phyloP scores from a whole-genome alignment of 2,113 vertebrate species.

The Ardeotis arabs region DNA sequence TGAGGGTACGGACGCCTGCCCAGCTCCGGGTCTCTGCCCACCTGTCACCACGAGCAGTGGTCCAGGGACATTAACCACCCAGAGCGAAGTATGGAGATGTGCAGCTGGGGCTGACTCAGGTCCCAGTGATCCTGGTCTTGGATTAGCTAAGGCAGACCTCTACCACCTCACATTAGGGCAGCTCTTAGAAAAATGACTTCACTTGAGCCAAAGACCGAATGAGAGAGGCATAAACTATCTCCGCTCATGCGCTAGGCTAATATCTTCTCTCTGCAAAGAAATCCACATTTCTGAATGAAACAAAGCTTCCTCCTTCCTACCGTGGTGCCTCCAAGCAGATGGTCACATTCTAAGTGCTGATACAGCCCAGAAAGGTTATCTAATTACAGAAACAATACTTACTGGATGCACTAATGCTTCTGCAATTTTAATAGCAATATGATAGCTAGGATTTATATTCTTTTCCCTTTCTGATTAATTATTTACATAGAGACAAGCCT shows the following conservation, averaged over 20 bases:
- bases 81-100: accelerated
- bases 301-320: neutral
- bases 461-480: constrained; percentile 87
- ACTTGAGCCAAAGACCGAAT: neutral
- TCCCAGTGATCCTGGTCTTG: neutral
- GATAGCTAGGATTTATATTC: constrained; percentile 81
- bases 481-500: constrained; percentile 76
- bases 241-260: neutral
- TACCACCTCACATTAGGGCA: accelerated
- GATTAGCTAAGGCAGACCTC: neutral
- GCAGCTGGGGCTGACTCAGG: neutral
- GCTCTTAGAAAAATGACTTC: neutral
- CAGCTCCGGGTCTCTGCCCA: neutral
- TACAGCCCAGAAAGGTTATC: constrained; percentile 62
- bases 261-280: neutral
- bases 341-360: neutral
- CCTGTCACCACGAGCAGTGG: accelerated
- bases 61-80: neutral
- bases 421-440: constrained; percentile 80
- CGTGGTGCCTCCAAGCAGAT: constrained; percentile 2
- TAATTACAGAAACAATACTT: constrained; percentile 74
- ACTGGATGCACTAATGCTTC: constrained; percentile 70
- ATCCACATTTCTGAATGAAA: accelerated
- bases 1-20: neutral
- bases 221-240: neutral